Evolutionary conservation across 1,140 invertebrate species (phyloP), one percentile per base, ranked within the genome.

Genomic region (Atopsyche davidsoni): DNA sequence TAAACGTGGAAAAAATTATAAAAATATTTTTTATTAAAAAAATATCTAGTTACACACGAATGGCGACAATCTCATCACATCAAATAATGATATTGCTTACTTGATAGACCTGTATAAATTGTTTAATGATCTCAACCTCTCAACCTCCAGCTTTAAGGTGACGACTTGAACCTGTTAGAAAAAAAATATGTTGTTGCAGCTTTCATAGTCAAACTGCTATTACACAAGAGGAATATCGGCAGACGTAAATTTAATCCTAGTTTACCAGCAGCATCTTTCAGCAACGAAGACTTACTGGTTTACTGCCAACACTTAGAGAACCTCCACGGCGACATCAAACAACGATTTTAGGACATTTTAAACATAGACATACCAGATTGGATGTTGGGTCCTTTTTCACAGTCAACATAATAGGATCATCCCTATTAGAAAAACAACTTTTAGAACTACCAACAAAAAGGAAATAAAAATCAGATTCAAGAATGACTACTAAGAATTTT

Each of bases 111-210:
- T 60, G 54, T 62, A 56, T 55, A 61, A 59, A 61, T 54, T 60
- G 23, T 59, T 45, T 45, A 45, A 45, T 45, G 31, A 45, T 45
- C 7, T 45, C 13, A 45, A 45, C 34, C 31, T 45, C 7, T 45
- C 13, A 45, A 45, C 34, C 31, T 45, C 32, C 57, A 59, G 59
- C 59, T 68, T 44, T 62, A 68, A 65, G 64, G 60, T 34, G 61
- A 64, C 59, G 28, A 65, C 22, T 42, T 66, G 52, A 67, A 68
- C 59, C 63, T 67, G 64, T 68, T 57, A 67, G 67, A 61, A 63
- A 59, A 63, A 66, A 66, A 61, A 59, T 4, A 57, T 36, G 45
- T 55, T 50, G 42, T 66, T 60, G 55, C 61, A 60, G 59, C 63
- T 58, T 67, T 67, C 52, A 53, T 56, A 50, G 51, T 55, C 46